A percentile compares a stretch with the other conserved stretches of the same genome.
These are phyloP conservation scores for Yasuhikotakia modesta DNA, from an alignment of 2,797 vertebrate species.

Conservation along the genomic window DNA sequence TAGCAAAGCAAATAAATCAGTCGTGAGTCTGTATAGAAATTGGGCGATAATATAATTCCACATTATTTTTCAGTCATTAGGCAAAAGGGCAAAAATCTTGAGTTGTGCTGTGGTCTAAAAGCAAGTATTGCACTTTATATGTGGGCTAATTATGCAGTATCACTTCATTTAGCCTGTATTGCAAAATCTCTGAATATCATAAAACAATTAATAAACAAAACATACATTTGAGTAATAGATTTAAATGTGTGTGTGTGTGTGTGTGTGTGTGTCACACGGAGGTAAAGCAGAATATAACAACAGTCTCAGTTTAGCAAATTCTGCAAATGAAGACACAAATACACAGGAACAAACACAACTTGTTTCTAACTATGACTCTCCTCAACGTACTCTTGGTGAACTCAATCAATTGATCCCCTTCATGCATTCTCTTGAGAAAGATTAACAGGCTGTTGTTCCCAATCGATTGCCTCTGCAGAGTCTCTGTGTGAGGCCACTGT, in stretches of 20 bases:
- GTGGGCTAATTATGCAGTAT: slow-evolving; percentile 51
- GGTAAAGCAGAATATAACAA: background rate
- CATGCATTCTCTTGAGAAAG: slow-evolving; percentile 15
- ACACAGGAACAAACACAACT: slow-evolving; percentile 3
- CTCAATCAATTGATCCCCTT: slow-evolving; percentile 20
- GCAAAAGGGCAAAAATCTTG: slow-evolving; percentile 37
- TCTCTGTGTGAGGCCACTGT: slow-evolving; percentile 30
- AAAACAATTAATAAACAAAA: slow-evolving; percentile 31
- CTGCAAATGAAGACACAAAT: slow-evolving; percentile 16
- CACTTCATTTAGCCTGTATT: slow-evolving; percentile 41
- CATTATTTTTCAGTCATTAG: slow-evolving; percentile 47
- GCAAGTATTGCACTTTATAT: slow-evolving; percentile 34
- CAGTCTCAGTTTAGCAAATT: background rate
- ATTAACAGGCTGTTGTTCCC: slow-evolving; percentile 13
- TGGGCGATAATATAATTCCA: slow-evolving; percentile 41
- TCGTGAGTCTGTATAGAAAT: slow-evolving; percentile 42
- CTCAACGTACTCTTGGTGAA: slow-evolving; percentile 5
- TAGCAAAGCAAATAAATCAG: slow-evolving; percentile 28
- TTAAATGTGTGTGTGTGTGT: background rate
- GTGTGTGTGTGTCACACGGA: background rate
- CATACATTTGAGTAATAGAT: slow-evolving; percentile 16
- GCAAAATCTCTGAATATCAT: slow-evolving; percentile 35
- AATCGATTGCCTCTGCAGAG: slow-evolving; percentile 30
- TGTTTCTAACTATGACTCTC: slow-evolving; percentile 16
- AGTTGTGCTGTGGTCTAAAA: slow-evolving; percentile 33